Conservation (phyloP, 1,140 invertebrate genomes). For the Hylaeus volcanicus region DNA sequence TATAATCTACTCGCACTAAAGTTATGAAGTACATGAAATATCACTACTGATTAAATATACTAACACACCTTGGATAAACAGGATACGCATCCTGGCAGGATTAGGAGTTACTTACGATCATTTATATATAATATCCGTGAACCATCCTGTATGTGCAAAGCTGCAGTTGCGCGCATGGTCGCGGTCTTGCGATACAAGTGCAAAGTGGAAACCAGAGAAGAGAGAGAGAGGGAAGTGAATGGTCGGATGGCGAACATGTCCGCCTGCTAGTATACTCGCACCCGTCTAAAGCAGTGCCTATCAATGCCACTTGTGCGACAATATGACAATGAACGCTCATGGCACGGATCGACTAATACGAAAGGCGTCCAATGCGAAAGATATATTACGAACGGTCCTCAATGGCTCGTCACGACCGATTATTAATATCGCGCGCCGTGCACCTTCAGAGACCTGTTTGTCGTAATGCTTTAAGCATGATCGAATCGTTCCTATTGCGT, state of each 20-base stretch:
- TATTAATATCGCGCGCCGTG: constrained; percentile 59
- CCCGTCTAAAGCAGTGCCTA: constrained; percentile 48
- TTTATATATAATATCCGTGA: background rate
- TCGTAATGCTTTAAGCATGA: constrained; percentile 12
- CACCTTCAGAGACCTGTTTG: constrained; percentile 3
- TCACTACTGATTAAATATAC: no score
- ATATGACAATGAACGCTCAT: constrained; percentile 62
- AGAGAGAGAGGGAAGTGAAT: background rate
- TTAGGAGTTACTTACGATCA: no score
- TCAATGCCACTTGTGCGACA: constrained; percentile 65
- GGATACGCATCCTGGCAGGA: no score
- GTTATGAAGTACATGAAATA: no score
- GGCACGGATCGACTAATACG: constrained; percentile 64
- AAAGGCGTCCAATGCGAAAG: constrained; percentile 53
- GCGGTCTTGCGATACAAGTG: constrained; percentile 45
- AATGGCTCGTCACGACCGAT: constrained; percentile 56
- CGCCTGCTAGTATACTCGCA: constrained; percentile 8
- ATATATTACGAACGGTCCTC: constrained; percentile 55
- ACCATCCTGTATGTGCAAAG: background rate
- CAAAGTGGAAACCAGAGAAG: constrained; percentile 32
- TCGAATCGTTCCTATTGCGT: constrained; percentile 1
- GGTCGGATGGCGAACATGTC: constrained; percentile 15
- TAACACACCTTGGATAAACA: no score
- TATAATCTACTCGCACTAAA: no score
- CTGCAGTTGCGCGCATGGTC: constrained; percentile 11